phyloP scores from a whole-genome alignment of 1,140 invertebrate species.

The Zaprionus capensis region DNA sequence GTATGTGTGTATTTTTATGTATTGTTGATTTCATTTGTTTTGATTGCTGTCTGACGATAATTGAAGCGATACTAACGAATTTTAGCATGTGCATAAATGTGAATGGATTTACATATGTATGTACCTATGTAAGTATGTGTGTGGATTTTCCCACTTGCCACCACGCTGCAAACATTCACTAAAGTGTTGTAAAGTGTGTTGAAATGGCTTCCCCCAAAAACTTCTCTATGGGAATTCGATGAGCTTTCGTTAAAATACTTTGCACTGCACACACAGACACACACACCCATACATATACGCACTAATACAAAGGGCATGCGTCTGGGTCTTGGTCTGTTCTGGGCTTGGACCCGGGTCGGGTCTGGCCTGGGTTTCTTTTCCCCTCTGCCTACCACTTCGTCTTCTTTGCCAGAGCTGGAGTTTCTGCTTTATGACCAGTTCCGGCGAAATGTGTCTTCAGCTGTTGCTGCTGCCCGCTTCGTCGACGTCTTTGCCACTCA shows the following conservation, averaged over 20 bases:
- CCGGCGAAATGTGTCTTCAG: conserved; percentile 80
- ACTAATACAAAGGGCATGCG: conserved; percentile 69
- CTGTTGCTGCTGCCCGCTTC: conserved; percentile 44
- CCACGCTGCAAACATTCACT: conserved; percentile 4
- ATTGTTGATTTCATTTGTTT: conserved; percentile 51
- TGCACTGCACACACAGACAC: conserved; percentile 18
- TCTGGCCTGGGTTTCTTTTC: conserved; percentile 60
- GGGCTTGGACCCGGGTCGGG: background rate
- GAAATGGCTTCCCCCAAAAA: background rate
- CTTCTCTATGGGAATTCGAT: conserved; percentile 19
- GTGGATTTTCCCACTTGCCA: background rate
- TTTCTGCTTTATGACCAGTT: conserved; percentile 78
- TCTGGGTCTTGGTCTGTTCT: conserved; percentile 49
- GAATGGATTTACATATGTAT: background rate
- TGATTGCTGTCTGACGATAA: conserved; percentile 42
- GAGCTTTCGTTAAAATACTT: conserved; percentile 26
- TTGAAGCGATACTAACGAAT: conserved; percentile 30
- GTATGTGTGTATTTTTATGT: conserved; percentile 20
- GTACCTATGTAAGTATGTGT: background rate
- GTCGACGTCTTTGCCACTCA: conserved; percentile 58
- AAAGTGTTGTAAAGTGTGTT: background rate
- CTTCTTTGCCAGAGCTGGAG: conserved; percentile 51
- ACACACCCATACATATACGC: background rate
- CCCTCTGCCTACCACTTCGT: conserved; percentile 33
- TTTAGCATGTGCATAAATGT: conserved; percentile 14